Evolutionary conservation across 64 coral and sea anemone genomes (phyloP).

Genomic region (Anthopleura sola): DNA sequence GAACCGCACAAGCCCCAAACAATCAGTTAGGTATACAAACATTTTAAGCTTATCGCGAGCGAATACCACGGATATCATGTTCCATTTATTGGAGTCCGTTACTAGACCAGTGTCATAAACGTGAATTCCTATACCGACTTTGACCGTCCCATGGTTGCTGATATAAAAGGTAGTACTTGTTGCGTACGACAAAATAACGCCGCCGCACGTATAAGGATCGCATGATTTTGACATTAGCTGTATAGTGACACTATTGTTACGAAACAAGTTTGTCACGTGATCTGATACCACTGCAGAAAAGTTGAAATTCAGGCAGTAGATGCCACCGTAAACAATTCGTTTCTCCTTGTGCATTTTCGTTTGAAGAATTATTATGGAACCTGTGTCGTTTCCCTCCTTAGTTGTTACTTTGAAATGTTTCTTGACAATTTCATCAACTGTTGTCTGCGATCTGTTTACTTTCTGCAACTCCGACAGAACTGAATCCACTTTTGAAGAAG

Average conservation of each 20-base stretch:
- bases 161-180: constrained; percentile 72
- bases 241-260: constrained; percentile 58
- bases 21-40: constrained; percentile 64
- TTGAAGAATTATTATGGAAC: constrained; percentile 59
- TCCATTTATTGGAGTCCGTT: constrained; percentile 64
- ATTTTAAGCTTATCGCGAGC: constrained; percentile 46
- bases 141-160: constrained; percentile 69
- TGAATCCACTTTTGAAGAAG: neutral
- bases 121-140: constrained; percentile 69
- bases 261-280: constrained; percentile 60
- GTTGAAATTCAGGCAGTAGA: constrained; percentile 70
- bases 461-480: constrained; percentile 46
- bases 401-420: constrained; percentile 35
- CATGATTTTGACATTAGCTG: constrained; percentile 77
- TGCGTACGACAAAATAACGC: constrained; percentile 74
- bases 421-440: constrained; percentile 47
- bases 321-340: constrained; percentile 62
- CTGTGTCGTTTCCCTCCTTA: neutral
- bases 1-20: constrained; percentile 56
- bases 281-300: constrained; percentile 74
- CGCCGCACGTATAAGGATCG: constrained; percentile 65
- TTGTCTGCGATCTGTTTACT: constrained; percentile 24
- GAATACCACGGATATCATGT: constrained; percentile 77
- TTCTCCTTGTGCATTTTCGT: constrained; percentile 59
- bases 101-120: constrained; percentile 72